phyloP scores from a whole-genome alignment of 2,113 vertebrate species.

The Enhydra lutris region DNA sequence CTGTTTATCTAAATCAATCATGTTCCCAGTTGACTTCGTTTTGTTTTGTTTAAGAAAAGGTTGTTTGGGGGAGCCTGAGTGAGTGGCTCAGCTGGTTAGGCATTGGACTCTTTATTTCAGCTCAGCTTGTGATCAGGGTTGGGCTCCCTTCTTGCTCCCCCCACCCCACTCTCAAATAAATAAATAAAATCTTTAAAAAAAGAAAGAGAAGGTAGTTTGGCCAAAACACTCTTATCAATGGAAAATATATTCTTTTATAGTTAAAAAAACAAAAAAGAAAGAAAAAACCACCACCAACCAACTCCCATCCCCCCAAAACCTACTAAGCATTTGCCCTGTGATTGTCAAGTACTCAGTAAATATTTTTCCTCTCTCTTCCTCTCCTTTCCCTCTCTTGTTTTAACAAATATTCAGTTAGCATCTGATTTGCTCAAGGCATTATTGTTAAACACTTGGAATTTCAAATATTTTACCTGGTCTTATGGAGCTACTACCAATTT shows the following conservation, averaged over 20 bases:
- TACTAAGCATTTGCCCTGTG: not conserved
- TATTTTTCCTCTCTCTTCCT: not conserved
- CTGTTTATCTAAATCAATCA: not conserved
- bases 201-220: not conserved
- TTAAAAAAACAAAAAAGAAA: not conserved
- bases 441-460: not conserved
- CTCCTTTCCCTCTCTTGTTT: not conserved
- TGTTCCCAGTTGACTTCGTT: not conserved
- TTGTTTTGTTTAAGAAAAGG: not conserved
- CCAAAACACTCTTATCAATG: not conserved
- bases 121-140: not conserved
- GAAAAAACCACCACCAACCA: not conserved
- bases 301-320: not conserved
- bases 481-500: not conserved
- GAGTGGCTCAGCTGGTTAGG: not conserved
- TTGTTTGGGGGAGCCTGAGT: not conserved
- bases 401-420: not conserved
- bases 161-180: not conserved
- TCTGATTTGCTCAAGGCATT: not conserved
- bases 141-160: not conserved
- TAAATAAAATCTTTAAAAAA: not conserved
- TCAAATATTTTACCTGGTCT: not conserved
- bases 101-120: not conserved
- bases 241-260: not conserved
- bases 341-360: not conserved